Conservation (phyloP, 2,888 invertebrate genomes). For the Hypercompe scribonia region DNA sequence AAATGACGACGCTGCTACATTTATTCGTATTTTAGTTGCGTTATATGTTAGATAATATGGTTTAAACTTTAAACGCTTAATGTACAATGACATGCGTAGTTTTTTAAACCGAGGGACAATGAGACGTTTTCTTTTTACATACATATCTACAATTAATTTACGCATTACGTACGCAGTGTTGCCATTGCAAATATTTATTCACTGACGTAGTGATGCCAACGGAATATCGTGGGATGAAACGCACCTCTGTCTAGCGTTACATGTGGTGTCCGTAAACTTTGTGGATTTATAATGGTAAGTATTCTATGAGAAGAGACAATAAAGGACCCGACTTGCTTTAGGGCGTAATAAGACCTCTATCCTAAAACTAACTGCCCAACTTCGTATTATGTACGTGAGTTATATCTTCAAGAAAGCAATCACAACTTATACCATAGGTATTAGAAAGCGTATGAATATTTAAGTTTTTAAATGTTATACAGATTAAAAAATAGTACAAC, state of each 20-base stretch:
- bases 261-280: too few species aligned
- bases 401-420: not conserved
- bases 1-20: constrained; percentile 6
- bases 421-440: not conserved
- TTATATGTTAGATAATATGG: constrained; percentile 11
- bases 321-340: too few species aligned
- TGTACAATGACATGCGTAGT: constrained; percentile 7
- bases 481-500: not conserved
- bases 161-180: not conserved
- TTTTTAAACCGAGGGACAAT: not conserved
- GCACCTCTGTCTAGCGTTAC: too few species aligned
- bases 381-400: not conserved
- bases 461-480: not conserved
- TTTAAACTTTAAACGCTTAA: constrained; percentile 4
- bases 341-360: too few species aligned
- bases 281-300: too few species aligned
- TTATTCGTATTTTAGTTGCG: constrained; percentile 16
- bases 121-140: not conserved
- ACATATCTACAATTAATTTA: not conserved
- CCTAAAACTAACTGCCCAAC: too few species aligned
- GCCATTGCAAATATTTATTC: not conserved
- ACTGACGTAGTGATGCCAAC: not conserved
- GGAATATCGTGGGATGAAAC: too few species aligned
- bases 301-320: too few species aligned
- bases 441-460: not conserved